Evolutionary conservation across 1,140 invertebrate species (phyloP), one percentile per base, ranked within the genome.

Genomic region (Oreohelix idahoensis): DNA sequence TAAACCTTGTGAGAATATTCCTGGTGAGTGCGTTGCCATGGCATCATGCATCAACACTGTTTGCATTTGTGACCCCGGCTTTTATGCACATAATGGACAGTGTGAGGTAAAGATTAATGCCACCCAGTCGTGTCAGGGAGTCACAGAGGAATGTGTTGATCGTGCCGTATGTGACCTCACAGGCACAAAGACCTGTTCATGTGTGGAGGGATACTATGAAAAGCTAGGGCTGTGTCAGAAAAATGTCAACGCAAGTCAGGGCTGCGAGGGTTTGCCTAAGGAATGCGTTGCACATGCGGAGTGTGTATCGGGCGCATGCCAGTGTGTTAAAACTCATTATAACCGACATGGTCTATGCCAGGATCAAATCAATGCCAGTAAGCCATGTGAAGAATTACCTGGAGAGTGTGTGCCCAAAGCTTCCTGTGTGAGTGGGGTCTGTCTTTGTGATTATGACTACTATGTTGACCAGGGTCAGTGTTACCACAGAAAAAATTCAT

Each of bases 181-280:
- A 0, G n/a, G 15, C 49, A 38, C 51, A 32, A 77, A 32, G 45
- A 81, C 69, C 15, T 84, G 83, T n/a, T 42, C 58, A 13, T 84
- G 83, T 76, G 53, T 81, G 29, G 49, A 29, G 8, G 74, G 75
- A 8, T 81, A 49, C 74, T 84, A 84, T 53, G n/a, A 29, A 10
- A 73, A 81, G 23, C 58, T 39, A 26, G 83, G 83, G 2, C 26
- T 38, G 26, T 84, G 83, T 42, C 35, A 77, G 63, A 38, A 81
- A 26, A 76, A 53, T 38, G 39, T 81, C 38, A 76, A 76, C 39
- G 79, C 79, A 11, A 39, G 63, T 26, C 13, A 84, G 32, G 53
- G 38, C 2, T 84, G 83, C 38, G 38, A 80, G 66, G 77, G 77
- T 45, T 35, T 73, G 36, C 17, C 49, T 20, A 58, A 58, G 4